Evolutionary conservation across 2,888 invertebrate species (phyloP).

Genomic region (Disparrhopalites patrizii): DNA sequence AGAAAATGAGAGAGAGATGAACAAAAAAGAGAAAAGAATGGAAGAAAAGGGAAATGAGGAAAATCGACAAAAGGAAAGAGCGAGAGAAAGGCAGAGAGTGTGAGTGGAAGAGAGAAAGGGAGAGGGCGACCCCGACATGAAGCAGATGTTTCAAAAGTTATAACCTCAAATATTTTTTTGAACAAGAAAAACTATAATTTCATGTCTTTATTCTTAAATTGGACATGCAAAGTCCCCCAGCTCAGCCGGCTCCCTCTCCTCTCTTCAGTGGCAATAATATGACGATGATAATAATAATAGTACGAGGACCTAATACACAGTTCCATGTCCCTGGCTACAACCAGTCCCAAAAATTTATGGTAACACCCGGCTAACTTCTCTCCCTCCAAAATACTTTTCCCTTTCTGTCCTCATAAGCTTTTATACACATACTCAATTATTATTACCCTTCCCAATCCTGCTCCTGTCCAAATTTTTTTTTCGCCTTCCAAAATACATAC

Average conservation of each 20-base stretch:
- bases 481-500: too few species aligned
- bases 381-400: background rate
- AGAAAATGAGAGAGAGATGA: background rate
- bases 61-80: too few species aligned
- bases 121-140: slow-evolving; percentile 17
- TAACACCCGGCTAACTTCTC: background rate
- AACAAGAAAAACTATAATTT: slow-evolving; percentile 28
- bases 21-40: background rate
- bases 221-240: slow-evolving; percentile 18
- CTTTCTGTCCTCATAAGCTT: background rate
- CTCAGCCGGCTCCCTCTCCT: slow-evolving; percentile 7
- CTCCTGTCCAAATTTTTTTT: too few species aligned
- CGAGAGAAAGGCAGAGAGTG: background rate
- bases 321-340: background rate
- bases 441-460: too few species aligned
- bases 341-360: background rate
- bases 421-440: too few species aligned
- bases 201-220: slow-evolving; percentile 27
- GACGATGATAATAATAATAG: slow-evolving; percentile 18
- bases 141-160: slow-evolving; percentile 29
- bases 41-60: too few species aligned
- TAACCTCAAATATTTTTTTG: slow-evolving; percentile 25
- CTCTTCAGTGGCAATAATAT: too few species aligned
- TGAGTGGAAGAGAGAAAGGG: background rate
- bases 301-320: slow-evolving; percentile 5